Percentiles rank a stretch among this genome's conserved stretches.
Evolutionary conservation across 2,113 vertebrate species (phyloP).

Genomic region (Cyphomyrus discorhynchus): DNA sequence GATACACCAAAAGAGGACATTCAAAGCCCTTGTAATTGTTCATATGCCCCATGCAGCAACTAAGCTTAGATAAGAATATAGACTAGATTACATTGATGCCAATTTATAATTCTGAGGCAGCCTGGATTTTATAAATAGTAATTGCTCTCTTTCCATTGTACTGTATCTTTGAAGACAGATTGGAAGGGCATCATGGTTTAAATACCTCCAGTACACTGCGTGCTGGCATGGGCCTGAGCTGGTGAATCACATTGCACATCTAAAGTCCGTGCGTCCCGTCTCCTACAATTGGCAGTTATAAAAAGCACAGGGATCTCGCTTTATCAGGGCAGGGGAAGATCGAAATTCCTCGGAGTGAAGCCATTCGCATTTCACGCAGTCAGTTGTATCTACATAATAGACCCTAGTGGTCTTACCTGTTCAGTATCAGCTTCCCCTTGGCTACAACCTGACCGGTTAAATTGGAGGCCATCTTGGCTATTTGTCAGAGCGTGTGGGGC

Average conservation of each 20-base stretch:
- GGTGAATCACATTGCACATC: conserved; percentile 31
- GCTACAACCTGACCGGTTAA: neutral
- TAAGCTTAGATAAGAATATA: conserved; percentile 1
- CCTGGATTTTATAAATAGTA: conserved; percentile 53
- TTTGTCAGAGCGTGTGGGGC: neutral
- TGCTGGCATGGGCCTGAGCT: conserved; percentile 23
- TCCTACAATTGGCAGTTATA: conserved; percentile 37
- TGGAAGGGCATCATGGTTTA: conserved; percentile 23
- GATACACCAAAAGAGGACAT: neutral
- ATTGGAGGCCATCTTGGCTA: neutral
- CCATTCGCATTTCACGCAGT: neutral
- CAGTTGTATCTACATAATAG: conserved; percentile 7
- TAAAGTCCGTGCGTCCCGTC: conserved; percentile 41
- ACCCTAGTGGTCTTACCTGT: neutral
- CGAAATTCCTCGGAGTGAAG: conserved; percentile 7
- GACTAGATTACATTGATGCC: conserved; percentile 48
- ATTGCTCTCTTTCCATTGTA: conserved; percentile 40
- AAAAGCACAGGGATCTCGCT: conserved; percentile 45
- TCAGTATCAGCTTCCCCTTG: neutral
- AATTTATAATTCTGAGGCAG: conserved; percentile 44
- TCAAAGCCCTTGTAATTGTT: neutral
- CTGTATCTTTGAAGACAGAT: conserved; percentile 26
- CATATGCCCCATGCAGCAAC: neutral
- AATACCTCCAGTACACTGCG: conserved; percentile 34
- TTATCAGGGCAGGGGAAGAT: conserved; percentile 24